These are phyloP conservation scores for Oreotrochilus melanogaster DNA, from an alignment of 2,113 vertebrate species.

Conservation along the genomic window DNA sequence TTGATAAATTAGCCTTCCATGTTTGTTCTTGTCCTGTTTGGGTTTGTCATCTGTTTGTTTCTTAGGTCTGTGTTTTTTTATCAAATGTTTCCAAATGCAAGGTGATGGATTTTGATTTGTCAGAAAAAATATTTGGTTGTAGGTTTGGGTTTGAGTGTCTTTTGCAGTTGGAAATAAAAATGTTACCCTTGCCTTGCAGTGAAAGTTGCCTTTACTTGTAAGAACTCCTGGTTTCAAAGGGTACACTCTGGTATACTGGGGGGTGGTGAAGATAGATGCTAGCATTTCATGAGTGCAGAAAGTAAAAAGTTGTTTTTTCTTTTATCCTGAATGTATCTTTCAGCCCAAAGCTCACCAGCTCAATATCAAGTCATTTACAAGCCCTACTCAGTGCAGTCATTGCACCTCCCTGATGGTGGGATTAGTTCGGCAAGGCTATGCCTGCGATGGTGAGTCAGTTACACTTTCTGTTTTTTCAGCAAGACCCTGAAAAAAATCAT, in stretches of 20 bases:
- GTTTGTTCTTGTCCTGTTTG: constrained; percentile 28
- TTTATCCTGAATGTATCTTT: constrained; percentile 46
- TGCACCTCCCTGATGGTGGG: constrained; percentile 98
- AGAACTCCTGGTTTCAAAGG: not conserved
- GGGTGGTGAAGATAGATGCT: not conserved
- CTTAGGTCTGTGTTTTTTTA: constrained; percentile 32
- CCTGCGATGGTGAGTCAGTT: constrained; percentile 90
- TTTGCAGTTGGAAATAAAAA: not conserved
- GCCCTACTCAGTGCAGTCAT: constrained; percentile 94
- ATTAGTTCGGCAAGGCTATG: constrained; percentile 92
- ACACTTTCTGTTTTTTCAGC: not conserved
- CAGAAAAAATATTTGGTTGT: not conserved
- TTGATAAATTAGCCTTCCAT: constrained; percentile 20
- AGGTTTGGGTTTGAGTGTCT: not conserved
- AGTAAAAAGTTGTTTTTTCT: not conserved
- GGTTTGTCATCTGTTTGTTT: constrained; percentile 36
- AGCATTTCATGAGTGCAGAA: not conserved
- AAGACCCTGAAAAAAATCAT: not conserved
- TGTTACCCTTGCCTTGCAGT: not conserved
- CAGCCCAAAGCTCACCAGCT: constrained; percentile 97
- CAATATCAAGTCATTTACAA: constrained; percentile 94
- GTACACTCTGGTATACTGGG: not conserved
- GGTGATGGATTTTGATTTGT: not conserved
- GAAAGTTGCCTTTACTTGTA: not conserved
- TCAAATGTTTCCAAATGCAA: not conserved